Evolutionary conservation across 2,113 vertebrate species (phyloP), one percentile per base, ranked within the genome.

Genomic region (Pristiophorus japonicus): DNA sequence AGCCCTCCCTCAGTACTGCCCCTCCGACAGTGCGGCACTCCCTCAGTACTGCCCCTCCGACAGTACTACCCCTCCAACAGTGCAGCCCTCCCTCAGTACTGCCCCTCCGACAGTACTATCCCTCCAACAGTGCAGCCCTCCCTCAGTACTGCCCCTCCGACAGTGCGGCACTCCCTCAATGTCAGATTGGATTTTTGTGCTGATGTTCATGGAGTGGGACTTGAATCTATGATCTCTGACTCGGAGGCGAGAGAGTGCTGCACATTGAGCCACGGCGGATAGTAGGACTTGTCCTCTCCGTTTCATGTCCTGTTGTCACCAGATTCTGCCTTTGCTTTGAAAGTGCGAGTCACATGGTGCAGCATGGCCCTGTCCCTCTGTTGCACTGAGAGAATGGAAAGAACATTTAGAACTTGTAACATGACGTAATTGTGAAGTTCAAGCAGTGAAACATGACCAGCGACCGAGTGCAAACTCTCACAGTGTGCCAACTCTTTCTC

Each of bases 391-490:
- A 81, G 38, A 78, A 78, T 38, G 73, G 73, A 38, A 11, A 78
- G 73, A 78, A 14, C 1, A 81, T 42, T 81, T 81, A 42, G 12
- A 38, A 14, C n/a, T n/a, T n/a, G n/a, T n/a, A n/a, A n/a, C 75
- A 42, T 38, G 34, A 81, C 42, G 75, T 81, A 81, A 81, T 81
- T 81, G 3, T 81, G 75, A 81, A 81, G 27, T 88, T 11, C 45
- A 45, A 47, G 81, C 85, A 88, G 51, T 88, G 85, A 88, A 88
- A 88, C 85, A 16, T 88, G 85, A 88, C 24, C 51, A 59, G 85
- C 11, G 3, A 59, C 47, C 30, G 85, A 88, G 47, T 55, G 47
- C 85, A 88, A 51, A 62, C 51, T 0, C 12, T 4, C 11, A 59
- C 87, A 62, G 1, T 47, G 85, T 88, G 85, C 45, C 85, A 88